Percentiles rank a stretch among this genome's conserved stretches.
Conservation (phyloP, 2,888 invertebrate genomes). For the Homarus gammarus region DNA sequence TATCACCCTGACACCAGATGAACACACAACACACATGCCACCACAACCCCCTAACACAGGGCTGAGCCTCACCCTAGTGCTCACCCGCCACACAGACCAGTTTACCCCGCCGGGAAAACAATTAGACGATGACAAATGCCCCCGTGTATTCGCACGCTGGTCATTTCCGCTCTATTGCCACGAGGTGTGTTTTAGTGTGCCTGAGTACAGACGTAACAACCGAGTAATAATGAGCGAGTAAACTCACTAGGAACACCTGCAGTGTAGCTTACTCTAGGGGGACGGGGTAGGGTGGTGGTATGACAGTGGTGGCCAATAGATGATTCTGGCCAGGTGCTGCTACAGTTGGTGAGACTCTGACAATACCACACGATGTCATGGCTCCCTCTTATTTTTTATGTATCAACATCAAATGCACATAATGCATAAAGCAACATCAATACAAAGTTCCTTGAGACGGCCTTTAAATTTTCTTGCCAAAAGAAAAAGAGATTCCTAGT, state of each 20-base stretch:
- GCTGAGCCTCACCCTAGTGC: neutral
- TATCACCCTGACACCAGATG: neutral
- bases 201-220: neutral
- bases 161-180: neutral
- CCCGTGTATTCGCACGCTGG: conserved; percentile 1
- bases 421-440: too few species aligned
- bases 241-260: neutral
- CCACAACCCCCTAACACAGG: neutral
- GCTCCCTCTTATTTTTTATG: too few species aligned
- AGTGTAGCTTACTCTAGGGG: too few species aligned
- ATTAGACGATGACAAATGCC: conserved; percentile 1
- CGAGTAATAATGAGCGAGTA: neutral
- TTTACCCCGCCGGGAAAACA: neutral
- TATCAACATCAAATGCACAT: too few species aligned
- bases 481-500: too few species aligned
- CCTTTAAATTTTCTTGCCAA: too few species aligned
- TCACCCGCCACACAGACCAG: neutral
- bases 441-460: too few species aligned
- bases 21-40: neutral
- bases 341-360: neutral
- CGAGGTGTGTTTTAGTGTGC: neutral
- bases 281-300: too few species aligned
- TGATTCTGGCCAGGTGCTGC: too few species aligned
- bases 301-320: too few species aligned
- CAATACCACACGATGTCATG: too few species aligned